These are phyloP conservation scores for Sinelater perroti DNA, from an alignment of 2,888 invertebrate genomes.

Conservation along the genomic window DNA sequence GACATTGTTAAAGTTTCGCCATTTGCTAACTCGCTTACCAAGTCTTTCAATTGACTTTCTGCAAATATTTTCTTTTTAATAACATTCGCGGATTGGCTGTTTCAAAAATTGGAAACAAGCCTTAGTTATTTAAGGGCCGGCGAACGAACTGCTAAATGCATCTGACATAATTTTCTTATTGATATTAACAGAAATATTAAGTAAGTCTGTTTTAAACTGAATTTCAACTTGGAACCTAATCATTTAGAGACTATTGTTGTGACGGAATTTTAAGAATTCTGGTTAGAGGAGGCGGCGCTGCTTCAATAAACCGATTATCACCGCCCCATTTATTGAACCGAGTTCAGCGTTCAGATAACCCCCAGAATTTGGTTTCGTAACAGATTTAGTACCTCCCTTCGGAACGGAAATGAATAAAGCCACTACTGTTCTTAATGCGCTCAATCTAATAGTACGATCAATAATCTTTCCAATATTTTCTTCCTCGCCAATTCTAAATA, in stretches of 20 bases:
- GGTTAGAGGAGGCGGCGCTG: slow-evolving; percentile 34
- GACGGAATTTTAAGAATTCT: slow-evolving; percentile 30
- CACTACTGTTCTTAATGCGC: slow-evolving; percentile 21
- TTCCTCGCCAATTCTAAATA: slow-evolving; percentile 7
- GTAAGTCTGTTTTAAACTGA: slow-evolving; percentile 12
- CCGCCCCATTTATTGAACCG: slow-evolving; percentile 35
- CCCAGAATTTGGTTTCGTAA: slow-evolving; percentile 34
- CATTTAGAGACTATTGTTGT: slow-evolving; percentile 21
- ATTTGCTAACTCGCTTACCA: slow-evolving; percentile 1
- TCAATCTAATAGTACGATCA: slow-evolving; percentile 12
- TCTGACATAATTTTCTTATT: too few relatives aligned
- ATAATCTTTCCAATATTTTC: slow-evolving; percentile 11
- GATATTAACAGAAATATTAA: too few relatives aligned
- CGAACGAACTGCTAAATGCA: too few relatives aligned
- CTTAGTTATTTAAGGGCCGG: too few relatives aligned
- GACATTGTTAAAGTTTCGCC: slow-evolving; percentile 6
- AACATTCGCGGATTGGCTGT: too few relatives aligned
- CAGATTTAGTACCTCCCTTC: slow-evolving; percentile 30
- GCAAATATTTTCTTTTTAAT: too few relatives aligned
- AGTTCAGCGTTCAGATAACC: slow-evolving; percentile 36
- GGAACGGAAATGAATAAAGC: slow-evolving; percentile 32
- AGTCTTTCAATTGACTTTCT: not conserved
- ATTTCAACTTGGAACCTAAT: too few relatives aligned
- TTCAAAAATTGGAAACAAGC: too few relatives aligned
- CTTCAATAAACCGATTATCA: slow-evolving; percentile 38